Evolutionary conservation across 2,888 invertebrate genomes (phyloP), one percentile per base, ranked within the genome.

Genomic region (Nomada flava): DNA sequence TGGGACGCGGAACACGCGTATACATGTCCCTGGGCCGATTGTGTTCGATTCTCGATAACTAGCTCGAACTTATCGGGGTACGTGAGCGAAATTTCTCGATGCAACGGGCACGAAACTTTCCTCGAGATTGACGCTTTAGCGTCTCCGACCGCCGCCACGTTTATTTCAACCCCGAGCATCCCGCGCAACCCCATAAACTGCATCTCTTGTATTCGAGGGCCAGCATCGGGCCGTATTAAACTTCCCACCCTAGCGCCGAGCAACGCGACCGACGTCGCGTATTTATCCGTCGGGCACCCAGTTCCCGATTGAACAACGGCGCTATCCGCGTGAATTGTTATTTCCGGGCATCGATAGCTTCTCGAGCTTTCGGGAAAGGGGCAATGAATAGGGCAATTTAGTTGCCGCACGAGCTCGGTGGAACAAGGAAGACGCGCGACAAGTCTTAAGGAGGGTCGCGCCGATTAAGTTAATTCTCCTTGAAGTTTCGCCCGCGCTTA

Each of bases 11-110:
- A 65, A 50, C 11, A 62, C 69, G 50, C 77, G 57, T 53, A 68
- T 64, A 74, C 72, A 74, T 73, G 78, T 73, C 64, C 62, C 65
- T 47, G 74, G 63, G 73, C 67, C 83, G 81, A 84, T 82, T 82
- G 79, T 83, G 79, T 85, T 86, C 86, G 86, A 86, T 86, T 83
- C 73, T 77, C 87, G 74, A 87, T 87, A 85, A 83, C 87, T 76
- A 62, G 72, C 72, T 73, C 59, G 50, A 86, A 85, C 73, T 86
- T 75, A 70, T 63, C 53, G 4, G 13, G 64, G 63, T 70, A 86
- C 85, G 86, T 78, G 86, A 85, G 81, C 72, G 86, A 86, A 85
- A 86, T 86, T 83, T 83, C 83, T 60, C 80, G 65, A 76, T 63
- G 76, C 77, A 76, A 69, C 79, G 76, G 65, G 60, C 13, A 47